Evolutionary conservation across 2,797 vertebrate species (phyloP).

Genomic region (Falco cherrug): DNA sequence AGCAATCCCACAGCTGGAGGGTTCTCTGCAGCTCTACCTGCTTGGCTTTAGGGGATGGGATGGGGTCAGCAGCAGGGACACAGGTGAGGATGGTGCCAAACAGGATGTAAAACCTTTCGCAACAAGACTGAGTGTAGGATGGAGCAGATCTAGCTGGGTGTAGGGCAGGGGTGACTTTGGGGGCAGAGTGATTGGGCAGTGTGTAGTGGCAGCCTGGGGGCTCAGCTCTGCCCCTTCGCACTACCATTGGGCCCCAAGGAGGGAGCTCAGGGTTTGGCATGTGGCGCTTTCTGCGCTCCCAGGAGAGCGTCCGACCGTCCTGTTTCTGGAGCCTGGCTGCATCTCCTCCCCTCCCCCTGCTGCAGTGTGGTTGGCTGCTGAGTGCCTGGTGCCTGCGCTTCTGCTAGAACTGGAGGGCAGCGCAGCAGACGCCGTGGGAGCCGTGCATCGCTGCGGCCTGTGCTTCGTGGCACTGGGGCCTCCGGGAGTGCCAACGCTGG

Average conservation of each 20-base stretch:
- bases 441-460: not conserved
- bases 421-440: not conserved
- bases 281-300: not conserved
- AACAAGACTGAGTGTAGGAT: not conserved
- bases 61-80: not conserved
- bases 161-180: not conserved
- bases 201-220: accelerated
- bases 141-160: not conserved
- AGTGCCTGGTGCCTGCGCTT: constrained; percentile 7
- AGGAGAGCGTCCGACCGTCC: not conserved
- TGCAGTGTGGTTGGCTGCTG: constrained; percentile 61
- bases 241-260: not conserved
- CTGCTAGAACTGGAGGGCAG: not conserved
- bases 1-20: too few species aligned
- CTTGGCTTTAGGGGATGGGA: not conserved
- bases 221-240: not conserved
- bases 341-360: constrained; percentile 43
- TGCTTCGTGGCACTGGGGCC: not conserved
- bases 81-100: not conserved
- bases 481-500: not conserved
- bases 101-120: not conserved
- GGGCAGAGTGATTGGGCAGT: not conserved
- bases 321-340: not conserved
- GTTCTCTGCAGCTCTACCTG: not conserved
- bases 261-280: not conserved